Evolutionary conservation across 2,888 invertebrate genomes (phyloP).

Genomic region (Brenthis daphne): DNA sequence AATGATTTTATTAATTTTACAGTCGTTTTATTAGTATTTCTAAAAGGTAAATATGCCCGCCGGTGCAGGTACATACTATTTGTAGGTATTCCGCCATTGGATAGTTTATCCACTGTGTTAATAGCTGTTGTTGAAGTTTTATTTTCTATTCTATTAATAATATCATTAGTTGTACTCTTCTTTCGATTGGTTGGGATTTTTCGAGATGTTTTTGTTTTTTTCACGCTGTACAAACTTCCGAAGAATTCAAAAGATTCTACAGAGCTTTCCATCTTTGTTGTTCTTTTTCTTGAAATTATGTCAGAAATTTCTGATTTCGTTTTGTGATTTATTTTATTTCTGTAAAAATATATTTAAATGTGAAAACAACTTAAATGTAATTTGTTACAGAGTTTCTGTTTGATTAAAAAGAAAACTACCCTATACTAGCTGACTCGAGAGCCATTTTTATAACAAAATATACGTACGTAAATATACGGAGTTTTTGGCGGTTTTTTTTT

Average conservation of each 20-base stretch:
- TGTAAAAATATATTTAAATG: conserved; percentile 1
- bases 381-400: not conserved
- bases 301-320: not conserved
- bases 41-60: not conserved
- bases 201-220: not conserved
- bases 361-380: not conserved
- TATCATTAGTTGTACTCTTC: not conserved
- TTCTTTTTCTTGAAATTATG: not conserved
- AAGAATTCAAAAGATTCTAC: conserved; percentile 29
- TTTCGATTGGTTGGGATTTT: not conserved
- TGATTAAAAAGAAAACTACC: not conserved
- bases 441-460: no score
- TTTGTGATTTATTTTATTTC: not conserved
- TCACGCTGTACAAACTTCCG: conserved; percentile 28
- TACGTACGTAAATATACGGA: no score
- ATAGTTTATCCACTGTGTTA: no score
- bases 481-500: no score
- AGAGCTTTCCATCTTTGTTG: not conserved
- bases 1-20: not conserved
- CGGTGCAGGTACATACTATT: no score
- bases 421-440: not conserved
- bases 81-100: no score
- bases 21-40: not conserved
- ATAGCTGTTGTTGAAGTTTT: no score
- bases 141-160: not conserved